Percentiles rank a stretch among this genome's conserved stretches.
Conservation (phyloP, 2,888 invertebrate species). For the Isotomurus palustris region DNA sequence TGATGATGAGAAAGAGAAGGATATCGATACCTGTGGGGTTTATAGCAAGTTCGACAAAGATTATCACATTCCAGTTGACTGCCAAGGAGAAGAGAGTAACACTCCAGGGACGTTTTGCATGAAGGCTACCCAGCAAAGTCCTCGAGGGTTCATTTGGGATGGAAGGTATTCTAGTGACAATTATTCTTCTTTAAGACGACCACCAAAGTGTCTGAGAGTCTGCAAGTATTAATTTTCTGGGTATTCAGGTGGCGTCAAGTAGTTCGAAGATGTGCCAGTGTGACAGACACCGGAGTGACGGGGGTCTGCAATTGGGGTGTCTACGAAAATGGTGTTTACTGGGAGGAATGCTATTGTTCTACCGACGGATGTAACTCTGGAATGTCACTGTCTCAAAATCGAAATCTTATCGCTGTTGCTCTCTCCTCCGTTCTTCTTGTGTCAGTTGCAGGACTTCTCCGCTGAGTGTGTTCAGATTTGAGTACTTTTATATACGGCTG, state of each 20-base stretch:
- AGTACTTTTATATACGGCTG: too few relatives aligned
- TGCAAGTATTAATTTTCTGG: not conserved
- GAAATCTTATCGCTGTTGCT: not conserved
- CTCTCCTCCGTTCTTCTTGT: not conserved
- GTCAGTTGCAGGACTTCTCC: too few relatives aligned
- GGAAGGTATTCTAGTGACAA: constrained; percentile 33
- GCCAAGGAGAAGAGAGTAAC: constrained; percentile 87
- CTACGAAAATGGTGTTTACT: constrained; percentile 87
- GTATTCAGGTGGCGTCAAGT: constrained; percentile 76
- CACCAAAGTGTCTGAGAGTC: not conserved
- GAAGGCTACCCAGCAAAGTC: constrained; percentile 89
- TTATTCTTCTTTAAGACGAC: not conserved
- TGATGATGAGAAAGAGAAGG: constrained; percentile 66
- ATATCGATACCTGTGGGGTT: constrained; percentile 84
- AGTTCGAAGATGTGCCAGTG: constrained; percentile 80
- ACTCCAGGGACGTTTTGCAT: constrained; percentile 95
- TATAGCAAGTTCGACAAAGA: constrained; percentile 77
- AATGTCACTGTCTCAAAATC: too few relatives aligned
- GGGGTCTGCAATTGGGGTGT: constrained; percentile 97
- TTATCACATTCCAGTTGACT: constrained; percentile 84
- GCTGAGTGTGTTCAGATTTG: too few relatives aligned
- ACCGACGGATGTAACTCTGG: constrained; percentile 80
- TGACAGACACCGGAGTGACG: constrained; percentile 76
- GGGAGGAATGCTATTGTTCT: constrained; percentile 95
- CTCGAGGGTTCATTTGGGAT: constrained; percentile 80